Evolutionary conservation across 2,113 vertebrate species (phyloP).

Genomic region (Trichomycterus rosablanca): DNA sequence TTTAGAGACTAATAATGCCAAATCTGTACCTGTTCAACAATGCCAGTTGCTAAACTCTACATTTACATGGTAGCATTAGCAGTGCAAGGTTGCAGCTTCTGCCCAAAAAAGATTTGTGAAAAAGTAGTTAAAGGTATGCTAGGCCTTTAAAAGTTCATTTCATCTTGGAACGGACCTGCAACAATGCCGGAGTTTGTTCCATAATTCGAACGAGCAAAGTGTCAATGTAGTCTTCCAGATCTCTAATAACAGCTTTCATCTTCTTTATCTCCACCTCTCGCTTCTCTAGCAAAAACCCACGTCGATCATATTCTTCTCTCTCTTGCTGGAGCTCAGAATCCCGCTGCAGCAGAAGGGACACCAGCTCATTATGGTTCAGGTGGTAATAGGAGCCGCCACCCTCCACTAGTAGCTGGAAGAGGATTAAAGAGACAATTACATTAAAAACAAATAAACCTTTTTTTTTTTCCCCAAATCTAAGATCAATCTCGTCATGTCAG

Average conservation of each 20-base stretch:
- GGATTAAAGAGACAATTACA: background rate
- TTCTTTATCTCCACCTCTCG: conserved; percentile 81
- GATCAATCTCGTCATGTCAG: too few relatives aligned
- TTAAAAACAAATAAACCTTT: too few relatives aligned
- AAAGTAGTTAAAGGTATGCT: conserved; percentile 10
- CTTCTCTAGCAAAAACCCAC: conserved; percentile 77
- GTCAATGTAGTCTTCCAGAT: conserved; percentile 97
- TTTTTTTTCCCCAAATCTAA: too few relatives aligned
- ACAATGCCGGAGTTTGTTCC: conserved; percentile 88
- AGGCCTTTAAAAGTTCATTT: conserved; percentile 52
- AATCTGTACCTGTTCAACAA: conserved; percentile 50
- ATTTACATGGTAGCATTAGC: conserved; percentile 58
- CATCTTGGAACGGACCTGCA: conserved; percentile 80
- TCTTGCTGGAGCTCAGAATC: conserved; percentile 73
- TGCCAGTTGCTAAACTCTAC: conserved; percentile 33
- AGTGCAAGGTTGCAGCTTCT: conserved; percentile 11
- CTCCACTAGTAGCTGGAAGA: conserved; percentile 59
- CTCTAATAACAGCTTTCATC: conserved; percentile 78
- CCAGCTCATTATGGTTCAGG: conserved; percentile 89
- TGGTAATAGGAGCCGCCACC: conserved; percentile 87
- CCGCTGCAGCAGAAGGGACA: conserved; percentile 80
- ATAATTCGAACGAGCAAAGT: conserved; percentile 94
- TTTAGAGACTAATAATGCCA: conserved; percentile 54
- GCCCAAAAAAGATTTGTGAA: conserved; percentile 16
- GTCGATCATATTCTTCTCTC: conserved; percentile 74